These are phyloP conservation scores for Lepus timidus DNA, from an alignment of 2,113 vertebrate species.

Conservation along the genomic window DNA sequence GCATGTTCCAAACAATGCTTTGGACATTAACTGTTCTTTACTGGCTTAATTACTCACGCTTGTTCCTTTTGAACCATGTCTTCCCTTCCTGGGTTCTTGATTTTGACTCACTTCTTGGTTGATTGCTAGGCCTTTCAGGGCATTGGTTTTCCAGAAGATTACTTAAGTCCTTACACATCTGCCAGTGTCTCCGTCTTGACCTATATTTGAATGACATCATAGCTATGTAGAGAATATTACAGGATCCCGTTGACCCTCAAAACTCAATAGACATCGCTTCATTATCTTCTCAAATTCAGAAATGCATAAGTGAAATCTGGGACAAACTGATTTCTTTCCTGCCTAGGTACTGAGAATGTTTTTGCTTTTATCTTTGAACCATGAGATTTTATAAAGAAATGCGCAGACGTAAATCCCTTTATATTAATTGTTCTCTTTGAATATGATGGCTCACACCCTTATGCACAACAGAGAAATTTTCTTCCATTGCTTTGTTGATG, in stretches of 20 bases:
- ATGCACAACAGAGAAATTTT: background rate
- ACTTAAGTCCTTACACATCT: slow-evolving; percentile 67
- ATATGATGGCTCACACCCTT: background rate
- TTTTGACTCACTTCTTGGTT: slow-evolving; percentile 72
- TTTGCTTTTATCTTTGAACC: slow-evolving; percentile 8
- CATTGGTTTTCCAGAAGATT: slow-evolving; percentile 56
- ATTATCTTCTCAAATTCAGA: slow-evolving; percentile 35
- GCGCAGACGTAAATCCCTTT: background rate
- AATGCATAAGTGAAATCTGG: background rate
- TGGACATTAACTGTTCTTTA: slow-evolving; percentile 41
- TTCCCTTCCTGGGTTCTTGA: slow-evolving; percentile 22
- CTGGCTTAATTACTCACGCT: slow-evolving; percentile 53
- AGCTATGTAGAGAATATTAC: slow-evolving; percentile 64
- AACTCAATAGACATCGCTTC: slow-evolving; percentile 34
- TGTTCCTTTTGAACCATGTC: background rate
- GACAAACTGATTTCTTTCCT: background rate
- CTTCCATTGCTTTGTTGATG: slow-evolving; percentile 23
- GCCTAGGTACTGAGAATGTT: background rate
- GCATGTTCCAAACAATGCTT: slow-evolving; percentile 34
- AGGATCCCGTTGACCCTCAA: slow-evolving; percentile 17
- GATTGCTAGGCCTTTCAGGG: background rate
- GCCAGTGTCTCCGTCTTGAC: slow-evolving; percentile 64
- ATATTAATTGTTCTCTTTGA: background rate
- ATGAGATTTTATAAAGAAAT: slow-evolving; percentile 19
- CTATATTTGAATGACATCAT: slow-evolving; percentile 46